phyloP scores from a whole-genome alignment of 2,113 vertebrate species.

The Puffinus mauretanicus region DNA sequence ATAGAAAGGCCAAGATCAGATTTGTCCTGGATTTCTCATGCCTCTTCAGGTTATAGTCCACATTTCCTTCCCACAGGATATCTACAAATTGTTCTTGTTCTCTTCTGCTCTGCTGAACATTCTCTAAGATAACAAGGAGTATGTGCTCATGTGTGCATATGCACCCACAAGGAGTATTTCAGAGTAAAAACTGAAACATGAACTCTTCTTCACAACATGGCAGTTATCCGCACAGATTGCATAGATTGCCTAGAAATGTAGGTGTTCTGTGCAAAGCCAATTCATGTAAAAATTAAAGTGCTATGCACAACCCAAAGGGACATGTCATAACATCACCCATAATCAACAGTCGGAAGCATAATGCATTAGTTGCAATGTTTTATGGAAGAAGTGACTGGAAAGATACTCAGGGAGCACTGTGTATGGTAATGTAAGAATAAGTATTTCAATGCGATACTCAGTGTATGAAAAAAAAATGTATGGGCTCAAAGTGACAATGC shows the following conservation, averaged over 20 bases:
- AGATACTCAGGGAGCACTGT: not conserved
- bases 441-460: not conserved
- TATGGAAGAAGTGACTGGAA: not conserved
- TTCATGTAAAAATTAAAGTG: not conserved
- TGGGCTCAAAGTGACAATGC: not conserved
- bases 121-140: not conserved
- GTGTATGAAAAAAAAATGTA: not conserved
- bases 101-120: not conserved
- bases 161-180: not conserved
- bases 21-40: not conserved
- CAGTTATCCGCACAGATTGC: not conserved
- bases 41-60: not conserved
- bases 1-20: not conserved
- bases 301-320: not conserved
- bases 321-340: not conserved
- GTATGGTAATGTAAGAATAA: not conserved
- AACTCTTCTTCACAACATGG: not conserved
- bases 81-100: not conserved
- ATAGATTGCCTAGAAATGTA: not conserved
- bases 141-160: not conserved
- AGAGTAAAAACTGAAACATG: not conserved
- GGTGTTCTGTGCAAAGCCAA: not conserved
- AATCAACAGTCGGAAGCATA: not conserved
- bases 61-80: not conserved
- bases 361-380: slow-evolving; percentile 11